A percentile compares a stretch with the other conserved stretches of the same genome.
These are phyloP conservation scores for Heterohyrax brucei DNA, from an alignment of 2,797 vertebrate genomes.

Conservation along the genomic window DNA sequence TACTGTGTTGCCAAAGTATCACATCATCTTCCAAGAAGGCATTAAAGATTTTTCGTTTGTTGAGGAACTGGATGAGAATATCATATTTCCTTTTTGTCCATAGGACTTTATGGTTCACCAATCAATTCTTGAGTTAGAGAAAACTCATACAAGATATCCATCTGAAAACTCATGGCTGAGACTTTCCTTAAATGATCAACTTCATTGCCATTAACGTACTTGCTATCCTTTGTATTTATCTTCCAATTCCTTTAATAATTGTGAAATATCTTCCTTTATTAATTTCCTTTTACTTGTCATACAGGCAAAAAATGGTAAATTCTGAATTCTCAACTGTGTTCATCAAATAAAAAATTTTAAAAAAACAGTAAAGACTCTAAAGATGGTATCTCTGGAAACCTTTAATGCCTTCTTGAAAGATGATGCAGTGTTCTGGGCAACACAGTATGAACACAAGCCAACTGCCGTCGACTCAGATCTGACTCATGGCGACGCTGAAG, in stretches of 20 bases:
- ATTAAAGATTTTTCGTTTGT: background rate
- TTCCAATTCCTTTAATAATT: constrained; percentile 46
- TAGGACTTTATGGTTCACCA: constrained; percentile 17
- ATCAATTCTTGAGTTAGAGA: constrained; percentile 29
- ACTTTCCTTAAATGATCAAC: constrained; percentile 8
- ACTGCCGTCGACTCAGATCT: too few species aligned
- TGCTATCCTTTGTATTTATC: background rate
- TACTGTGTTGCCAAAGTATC: too few species aligned
- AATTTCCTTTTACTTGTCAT: constrained; percentile 47
- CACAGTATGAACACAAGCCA: background rate
- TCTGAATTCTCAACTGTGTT: background rate
- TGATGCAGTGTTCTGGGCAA: background rate
- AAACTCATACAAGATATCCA: constrained; percentile 34
- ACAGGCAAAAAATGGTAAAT: constrained; percentile 42
- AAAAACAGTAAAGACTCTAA: background rate
- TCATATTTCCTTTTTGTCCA: background rate
- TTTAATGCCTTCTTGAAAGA: background rate
- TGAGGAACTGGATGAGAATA: background rate
- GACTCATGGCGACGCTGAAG: background rate
- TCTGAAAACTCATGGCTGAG: background rate
- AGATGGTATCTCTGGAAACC: background rate
- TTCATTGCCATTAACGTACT: background rate
- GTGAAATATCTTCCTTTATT: background rate
- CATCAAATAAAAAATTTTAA: background rate
- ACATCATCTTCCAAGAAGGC: too few species aligned